Conservation (phyloP, 2,888 invertebrate species). For the Volucella bombylans region DNA sequence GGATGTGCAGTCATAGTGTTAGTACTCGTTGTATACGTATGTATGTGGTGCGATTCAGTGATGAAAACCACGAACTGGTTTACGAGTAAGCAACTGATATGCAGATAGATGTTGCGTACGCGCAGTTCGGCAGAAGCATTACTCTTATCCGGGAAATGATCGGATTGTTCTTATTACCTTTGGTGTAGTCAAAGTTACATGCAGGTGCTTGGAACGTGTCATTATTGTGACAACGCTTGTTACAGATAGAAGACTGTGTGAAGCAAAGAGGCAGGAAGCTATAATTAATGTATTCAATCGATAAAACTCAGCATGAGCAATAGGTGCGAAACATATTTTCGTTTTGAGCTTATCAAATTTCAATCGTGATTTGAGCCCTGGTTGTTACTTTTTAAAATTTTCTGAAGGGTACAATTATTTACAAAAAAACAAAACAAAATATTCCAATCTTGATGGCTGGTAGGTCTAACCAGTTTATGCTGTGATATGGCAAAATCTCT, state of each 20-base stretch:
- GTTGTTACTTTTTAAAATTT: not conserved
- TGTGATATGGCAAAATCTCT: too few relatives aligned
- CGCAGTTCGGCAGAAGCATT: slow-evolving; percentile 68
- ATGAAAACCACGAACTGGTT: slow-evolving; percentile 65
- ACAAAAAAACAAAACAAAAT: too few relatives aligned
- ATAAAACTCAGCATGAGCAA: slow-evolving; percentile 45
- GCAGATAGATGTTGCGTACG: slow-evolving; percentile 68
- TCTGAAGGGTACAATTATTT: too few relatives aligned
- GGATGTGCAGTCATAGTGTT: slow-evolving; percentile 31
- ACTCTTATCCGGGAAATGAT: slow-evolving; percentile 59
- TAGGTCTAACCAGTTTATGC: too few relatives aligned
- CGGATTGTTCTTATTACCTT: slow-evolving; percentile 68
- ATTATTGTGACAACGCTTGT: slow-evolving; percentile 55
- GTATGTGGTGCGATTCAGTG: slow-evolving; percentile 39
- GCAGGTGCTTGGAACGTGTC: slow-evolving; percentile 71
- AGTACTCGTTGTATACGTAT: not conserved
- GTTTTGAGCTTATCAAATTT: slow-evolving; percentile 39
- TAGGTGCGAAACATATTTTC: slow-evolving; percentile 52
- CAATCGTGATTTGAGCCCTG: not conserved
- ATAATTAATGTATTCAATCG: slow-evolving; percentile 68
- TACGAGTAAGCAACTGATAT: slow-evolving; percentile 53
- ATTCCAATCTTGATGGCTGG: too few relatives aligned
- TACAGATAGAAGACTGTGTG: slow-evolving; percentile 11
- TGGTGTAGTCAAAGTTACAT: slow-evolving; percentile 25
- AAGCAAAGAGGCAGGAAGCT: slow-evolving; percentile 38